Conservation (phyloP, 2,113 vertebrate species). For the Neotoma lepida region DNA sequence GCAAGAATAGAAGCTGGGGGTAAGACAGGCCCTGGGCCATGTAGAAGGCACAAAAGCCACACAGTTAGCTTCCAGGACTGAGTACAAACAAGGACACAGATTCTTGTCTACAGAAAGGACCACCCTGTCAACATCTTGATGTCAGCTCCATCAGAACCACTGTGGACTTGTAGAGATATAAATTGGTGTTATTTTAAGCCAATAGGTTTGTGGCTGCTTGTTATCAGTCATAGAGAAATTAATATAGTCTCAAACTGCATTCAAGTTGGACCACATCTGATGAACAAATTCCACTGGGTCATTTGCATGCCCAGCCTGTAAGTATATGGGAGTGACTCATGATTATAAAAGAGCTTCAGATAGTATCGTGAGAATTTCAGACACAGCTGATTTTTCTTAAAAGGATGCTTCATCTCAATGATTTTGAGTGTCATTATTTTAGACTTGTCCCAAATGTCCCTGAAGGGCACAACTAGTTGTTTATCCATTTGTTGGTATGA, state of each 20-base stretch:
- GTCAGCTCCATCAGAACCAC: not conserved
- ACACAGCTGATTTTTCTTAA: conserved; percentile 12
- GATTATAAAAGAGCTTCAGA: not conserved
- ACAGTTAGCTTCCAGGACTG: not conserved
- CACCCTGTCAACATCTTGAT: not conserved
- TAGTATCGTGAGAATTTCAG: not conserved
- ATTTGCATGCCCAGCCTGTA: not conserved
- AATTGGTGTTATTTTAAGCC: not conserved
- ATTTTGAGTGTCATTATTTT: not conserved
- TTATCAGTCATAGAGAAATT: not conserved
- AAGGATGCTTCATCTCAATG: not conserved
- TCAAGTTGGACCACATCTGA: not conserved
- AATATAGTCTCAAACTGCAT: not conserved
- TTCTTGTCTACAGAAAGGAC: not conserved
- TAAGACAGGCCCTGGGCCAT: not conserved
- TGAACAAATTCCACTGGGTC: not conserved
- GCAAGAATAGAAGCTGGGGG: not conserved
- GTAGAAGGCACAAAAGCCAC: not conserved
- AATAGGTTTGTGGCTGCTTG: not conserved
- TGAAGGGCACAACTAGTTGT: not conserved
- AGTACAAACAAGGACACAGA: not conserved
- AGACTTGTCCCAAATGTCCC: not conserved
- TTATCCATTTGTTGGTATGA: not conserved
- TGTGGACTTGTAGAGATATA: not conserved
- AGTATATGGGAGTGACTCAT: not conserved